Evolutionary conservation across 2,888 invertebrate species (phyloP), one percentile per base, ranked within the genome.

Genomic region (Diarsia mendica): DNA sequence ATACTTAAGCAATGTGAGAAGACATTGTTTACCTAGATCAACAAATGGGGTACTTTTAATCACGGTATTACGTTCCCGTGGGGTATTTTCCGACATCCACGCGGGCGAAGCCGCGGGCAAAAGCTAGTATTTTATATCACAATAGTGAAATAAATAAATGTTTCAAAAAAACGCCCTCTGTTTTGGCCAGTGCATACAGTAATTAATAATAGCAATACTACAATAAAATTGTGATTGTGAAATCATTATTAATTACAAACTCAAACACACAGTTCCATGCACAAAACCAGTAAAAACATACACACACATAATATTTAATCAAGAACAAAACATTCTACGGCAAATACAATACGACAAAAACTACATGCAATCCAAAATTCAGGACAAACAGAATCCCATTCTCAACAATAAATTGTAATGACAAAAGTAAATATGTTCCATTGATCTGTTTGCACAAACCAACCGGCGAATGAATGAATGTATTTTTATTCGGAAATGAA

Each of bases 381-480:
- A 39, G 46, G 15, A 76, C 23, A 67, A 64, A 72, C 53, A 8
- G 51, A 74, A 67, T 67, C 63, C 15, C 2, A 3, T 33, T 20
- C 63, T 68, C 33, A 6, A 69, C 69, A 70, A 76, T 74, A 83
- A 75, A 86, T 78, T 78, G 73, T 84, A 71, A 76, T 82, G 74
- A 55, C 71, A 70, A 78, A 82, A 79, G 82, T 73, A 86, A 86
- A 85, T 73, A 85, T 65, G 67, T 75, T 75, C 46, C 20, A 3
- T 10, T 67, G 72, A 77, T 80, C 63, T 75, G 77, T 84, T 79
- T 86, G 72, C 60, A 15, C 65, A 66, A 60, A n/a, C 20, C 69
- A 70, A 69, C 64, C 46, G 61, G 46, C 23, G 61, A 75, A 75
- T 51, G 69, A 71, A 84, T 67, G 82, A 44, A 72, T 39, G 71